These are phyloP conservation scores for Scaptomyza parva DNA, from an alignment of 2,888 invertebrate genomes.

Conservation along the genomic window DNA sequence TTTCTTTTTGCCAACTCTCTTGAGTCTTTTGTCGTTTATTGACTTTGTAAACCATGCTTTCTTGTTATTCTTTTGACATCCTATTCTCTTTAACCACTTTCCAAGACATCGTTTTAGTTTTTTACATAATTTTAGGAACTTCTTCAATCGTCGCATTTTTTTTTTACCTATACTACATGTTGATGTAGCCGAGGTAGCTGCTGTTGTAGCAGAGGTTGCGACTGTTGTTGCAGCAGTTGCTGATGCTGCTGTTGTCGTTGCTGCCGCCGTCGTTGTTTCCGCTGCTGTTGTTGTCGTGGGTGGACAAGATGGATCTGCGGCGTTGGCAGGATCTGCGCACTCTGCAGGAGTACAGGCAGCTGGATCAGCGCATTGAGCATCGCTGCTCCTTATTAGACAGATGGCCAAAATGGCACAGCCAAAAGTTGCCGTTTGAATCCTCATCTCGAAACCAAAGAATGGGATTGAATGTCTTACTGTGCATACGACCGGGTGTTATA, in stretches of 20 bases:
- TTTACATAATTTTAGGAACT: no score
- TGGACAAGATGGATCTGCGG: not conserved
- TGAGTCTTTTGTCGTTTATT: no score
- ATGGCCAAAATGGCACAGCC: conserved; percentile 27
- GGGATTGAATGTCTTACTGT: not conserved
- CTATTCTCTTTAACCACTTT: no score
- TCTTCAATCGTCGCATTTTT: no score
- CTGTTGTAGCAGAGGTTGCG: not conserved
- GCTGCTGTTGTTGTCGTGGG: not conserved
- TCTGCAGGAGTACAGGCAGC: conserved; percentile 3
- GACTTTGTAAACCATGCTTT: no score
- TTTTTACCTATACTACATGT: no score
- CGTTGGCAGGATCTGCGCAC: not conserved
- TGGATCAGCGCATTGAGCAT: not conserved
- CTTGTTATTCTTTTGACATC: no score
- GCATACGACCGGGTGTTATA: not conserved
- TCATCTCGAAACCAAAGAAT: conserved; percentile 10
- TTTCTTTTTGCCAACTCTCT: no score
- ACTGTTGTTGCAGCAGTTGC: no score
- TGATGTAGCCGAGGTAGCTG: not conserved
- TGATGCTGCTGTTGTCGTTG: not conserved
- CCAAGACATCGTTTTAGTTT: no score
- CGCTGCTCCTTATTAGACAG: conserved; percentile 5
- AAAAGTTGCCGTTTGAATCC: conserved; percentile 25
- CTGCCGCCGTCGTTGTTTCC: not conserved